Evolutionary conservation across 1,140 invertebrate species (phyloP).

Genomic region (Tyrophagus putrescentiae): DNA sequence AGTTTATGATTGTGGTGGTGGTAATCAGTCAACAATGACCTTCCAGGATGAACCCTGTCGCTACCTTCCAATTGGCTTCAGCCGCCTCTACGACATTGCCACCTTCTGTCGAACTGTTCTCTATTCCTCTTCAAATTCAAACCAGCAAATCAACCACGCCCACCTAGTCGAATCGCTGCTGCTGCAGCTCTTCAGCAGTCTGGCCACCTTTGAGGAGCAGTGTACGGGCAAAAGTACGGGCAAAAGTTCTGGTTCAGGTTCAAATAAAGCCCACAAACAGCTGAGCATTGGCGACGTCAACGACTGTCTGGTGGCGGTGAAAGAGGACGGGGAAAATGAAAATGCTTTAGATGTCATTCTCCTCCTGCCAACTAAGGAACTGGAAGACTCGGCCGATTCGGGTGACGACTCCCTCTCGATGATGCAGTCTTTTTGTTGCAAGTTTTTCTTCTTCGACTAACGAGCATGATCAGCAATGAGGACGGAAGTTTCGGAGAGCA

Average conservation of each 20-base stretch:
- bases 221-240: neutral
- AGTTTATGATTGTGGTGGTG: neutral
- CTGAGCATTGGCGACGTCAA: constrained; percentile 10
- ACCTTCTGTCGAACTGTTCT: neutral
- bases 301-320: neutral
- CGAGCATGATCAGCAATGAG: neutral
- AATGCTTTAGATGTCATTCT: constrained; percentile 6
- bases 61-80: neutral
- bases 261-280: neutral
- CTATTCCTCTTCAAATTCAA: neutral
- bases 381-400: neutral
- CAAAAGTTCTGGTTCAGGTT: neutral
- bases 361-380: neutral
- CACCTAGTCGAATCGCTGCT: constrained; percentile 6
- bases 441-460: constrained; percentile 5
- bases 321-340: neutral
- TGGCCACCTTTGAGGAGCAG: constrained; percentile 4
- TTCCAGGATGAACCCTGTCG: neutral
- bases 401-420: constrained; percentile 2
- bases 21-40: no score
- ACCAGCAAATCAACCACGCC: neutral
- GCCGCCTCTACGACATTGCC: neutral
- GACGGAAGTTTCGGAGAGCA: no score
- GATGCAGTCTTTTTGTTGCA: constrained; percentile 12
- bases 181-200: neutral